Evolutionary conservation across 2,113 vertebrate species (phyloP).

Genomic region (Ceratotherium simum): DNA sequence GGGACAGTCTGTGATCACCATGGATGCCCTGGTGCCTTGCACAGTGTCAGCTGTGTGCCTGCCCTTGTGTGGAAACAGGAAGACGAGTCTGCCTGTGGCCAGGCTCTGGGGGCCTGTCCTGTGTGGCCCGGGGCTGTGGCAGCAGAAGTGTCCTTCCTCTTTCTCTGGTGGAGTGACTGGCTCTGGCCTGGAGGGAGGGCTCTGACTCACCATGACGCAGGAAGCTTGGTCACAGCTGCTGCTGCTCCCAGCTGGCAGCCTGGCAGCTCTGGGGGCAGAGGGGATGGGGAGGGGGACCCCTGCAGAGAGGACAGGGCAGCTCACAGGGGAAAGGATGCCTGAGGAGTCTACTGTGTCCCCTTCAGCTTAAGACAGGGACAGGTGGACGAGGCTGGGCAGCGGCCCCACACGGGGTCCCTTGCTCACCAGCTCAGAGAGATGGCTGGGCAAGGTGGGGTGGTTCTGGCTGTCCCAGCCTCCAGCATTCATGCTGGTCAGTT

Average conservation of each 20-base stretch:
- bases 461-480: neutral
- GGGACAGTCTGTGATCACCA: neutral
- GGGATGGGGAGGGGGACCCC: neutral
- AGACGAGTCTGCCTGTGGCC: neutral
- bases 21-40: neutral
- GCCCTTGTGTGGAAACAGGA: neutral
- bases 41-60: neutral
- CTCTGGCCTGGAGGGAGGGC: neutral
- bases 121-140: neutral
- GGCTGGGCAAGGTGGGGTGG: neutral
- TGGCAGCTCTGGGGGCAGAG: neutral
- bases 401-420: neutral
- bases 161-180: neutral
- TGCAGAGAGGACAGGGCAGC: neutral
- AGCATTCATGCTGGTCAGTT: neutral
- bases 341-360: too few relatives aligned
- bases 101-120: neutral
- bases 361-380: neutral
- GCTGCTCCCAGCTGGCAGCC: slow-evolving; percentile 33
- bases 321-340: neutral
- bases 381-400: neutral
- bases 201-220: slow-evolving; percentile 66
- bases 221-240: neutral
- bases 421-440: neutral
- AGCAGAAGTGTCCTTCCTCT: neutral